Conservation (phyloP, 2,797 vertebrate genomes). For the Eleutherodactylus coqui region DNA sequence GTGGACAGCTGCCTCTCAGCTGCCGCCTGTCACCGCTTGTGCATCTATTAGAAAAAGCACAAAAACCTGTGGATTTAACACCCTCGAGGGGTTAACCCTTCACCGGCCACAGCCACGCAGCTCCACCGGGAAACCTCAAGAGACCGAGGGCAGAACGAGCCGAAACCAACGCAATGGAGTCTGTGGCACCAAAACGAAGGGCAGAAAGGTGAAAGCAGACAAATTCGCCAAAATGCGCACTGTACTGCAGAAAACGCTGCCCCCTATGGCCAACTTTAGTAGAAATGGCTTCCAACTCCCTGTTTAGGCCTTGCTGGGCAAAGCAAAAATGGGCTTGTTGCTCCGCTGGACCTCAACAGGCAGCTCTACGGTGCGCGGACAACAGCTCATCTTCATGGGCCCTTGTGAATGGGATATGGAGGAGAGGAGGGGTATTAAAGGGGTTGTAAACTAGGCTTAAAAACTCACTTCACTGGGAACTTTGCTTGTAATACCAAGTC, state of each 20-base stretch:
- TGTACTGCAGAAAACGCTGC: background rate
- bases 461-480: too few species aligned
- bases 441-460: too few species aligned
- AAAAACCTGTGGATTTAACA: conserved; percentile 56
- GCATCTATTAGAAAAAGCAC: background rate
- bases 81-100: conserved; percentile 32
- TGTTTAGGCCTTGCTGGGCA: background rate
- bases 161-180: background rate
- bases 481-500: too few species aligned
- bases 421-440: background rate
- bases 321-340: background rate
- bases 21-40: conserved; percentile 63
- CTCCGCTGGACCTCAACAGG: too few species aligned
- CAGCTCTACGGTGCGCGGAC: too few species aligned
- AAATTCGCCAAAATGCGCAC: background rate
- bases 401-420: background rate
- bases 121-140: background rate
- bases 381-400: background rate
- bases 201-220: background rate
- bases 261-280: background rate
- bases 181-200: background rate
- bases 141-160: background rate
- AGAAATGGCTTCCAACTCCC: background rate
- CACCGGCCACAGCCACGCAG: background rate
- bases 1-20: conserved; percentile 70